Percentiles rank a stretch among this genome's conserved stretches.
phyloP scores from a whole-genome alignment of 2,113 vertebrate species.

The Cynoglossus semilaevis region DNA sequence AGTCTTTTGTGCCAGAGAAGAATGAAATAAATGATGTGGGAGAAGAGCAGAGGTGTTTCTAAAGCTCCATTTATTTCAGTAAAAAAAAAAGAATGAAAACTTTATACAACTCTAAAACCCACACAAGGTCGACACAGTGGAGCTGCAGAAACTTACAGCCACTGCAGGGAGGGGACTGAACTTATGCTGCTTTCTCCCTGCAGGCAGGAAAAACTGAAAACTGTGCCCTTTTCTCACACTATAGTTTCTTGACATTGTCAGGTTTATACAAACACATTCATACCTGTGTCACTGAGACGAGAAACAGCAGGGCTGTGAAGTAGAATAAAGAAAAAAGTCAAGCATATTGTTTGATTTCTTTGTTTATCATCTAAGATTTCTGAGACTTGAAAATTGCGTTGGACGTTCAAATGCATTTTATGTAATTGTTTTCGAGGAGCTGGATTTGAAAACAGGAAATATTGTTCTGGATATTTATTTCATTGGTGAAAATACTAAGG shows the following conservation, averaged over 20 bases:
- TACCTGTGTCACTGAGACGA: too few relatives aligned
- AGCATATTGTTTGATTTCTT: too few relatives aligned
- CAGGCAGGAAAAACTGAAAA: neutral
- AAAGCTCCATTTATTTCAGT: slow-evolving; percentile 31
- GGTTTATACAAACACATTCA: neutral
- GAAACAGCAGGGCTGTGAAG: too few relatives aligned
- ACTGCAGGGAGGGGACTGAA: neutral
- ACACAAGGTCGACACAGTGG: slow-evolving; percentile 4
- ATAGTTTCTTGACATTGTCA: neutral
- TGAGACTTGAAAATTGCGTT: too few relatives aligned
- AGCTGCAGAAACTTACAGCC: slow-evolving; percentile 25
- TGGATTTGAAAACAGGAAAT: too few relatives aligned
- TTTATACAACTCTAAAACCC: slow-evolving; percentile 39
- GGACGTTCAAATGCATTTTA: too few relatives aligned
- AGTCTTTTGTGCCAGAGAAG: slow-evolving; percentile 33
- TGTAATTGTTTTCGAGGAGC: too few relatives aligned
- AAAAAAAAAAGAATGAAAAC: slow-evolving; percentile 4
- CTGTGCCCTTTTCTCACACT: too few relatives aligned
- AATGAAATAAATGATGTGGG: slow-evolving; percentile 34
- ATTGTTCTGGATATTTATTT: too few relatives aligned
- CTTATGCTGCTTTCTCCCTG: slow-evolving; percentile 1
- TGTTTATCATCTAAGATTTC: too few relatives aligned
- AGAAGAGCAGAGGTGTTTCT: slow-evolving; percentile 48
- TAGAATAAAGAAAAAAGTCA: too few relatives aligned
- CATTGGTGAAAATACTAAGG: too few relatives aligned